Percentiles rank a stretch among this genome's conserved stretches.
These are phyloP conservation scores for Oscheius sp. DNA, from an alignment of 2,888 invertebrate genomes.

Conservation along the genomic window DNA sequence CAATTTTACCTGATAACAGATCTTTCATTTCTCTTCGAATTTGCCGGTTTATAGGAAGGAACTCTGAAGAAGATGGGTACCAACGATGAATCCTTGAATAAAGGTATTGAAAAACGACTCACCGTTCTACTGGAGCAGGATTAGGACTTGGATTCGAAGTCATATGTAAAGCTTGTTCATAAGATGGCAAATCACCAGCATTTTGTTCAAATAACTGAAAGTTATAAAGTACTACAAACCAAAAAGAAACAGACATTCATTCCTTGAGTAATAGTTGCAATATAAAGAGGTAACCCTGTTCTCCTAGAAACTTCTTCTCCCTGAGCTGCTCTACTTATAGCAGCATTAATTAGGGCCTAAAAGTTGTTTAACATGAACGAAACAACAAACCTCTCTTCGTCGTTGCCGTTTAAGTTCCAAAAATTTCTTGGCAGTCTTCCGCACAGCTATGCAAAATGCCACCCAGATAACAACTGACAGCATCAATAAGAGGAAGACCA, in stretches of 20 bases:
- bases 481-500: conserved; percentile 59
- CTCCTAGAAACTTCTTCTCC: conserved; percentile 49
- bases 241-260: conserved; percentile 41
- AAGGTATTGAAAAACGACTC: background rate
- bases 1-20: conserved; percentile 44
- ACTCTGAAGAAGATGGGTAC: conserved; percentile 40
- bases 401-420: conserved; percentile 60
- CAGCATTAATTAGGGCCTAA: conserved; percentile 54
- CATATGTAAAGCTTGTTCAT: conserved; percentile 59
- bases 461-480: conserved; percentile 66
- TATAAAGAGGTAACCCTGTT: conserved; percentile 54
- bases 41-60: conserved; percentile 53
- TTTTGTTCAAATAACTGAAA: conserved; percentile 41
- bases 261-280: conserved; percentile 51
- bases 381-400: conserved; percentile 54
- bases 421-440: conserved; percentile 56
- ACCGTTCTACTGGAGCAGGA: conserved; percentile 24
- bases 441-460: conserved; percentile 62
- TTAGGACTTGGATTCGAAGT: conserved; percentile 33
- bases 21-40: conserved; percentile 48
- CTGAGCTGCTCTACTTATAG: conserved; percentile 55
- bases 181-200: conserved; percentile 56
- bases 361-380: background rate
- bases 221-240: background rate
- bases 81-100: background rate